Percentiles rank a stretch among this genome's conserved stretches.
Conservation (phyloP, 2,113 vertebrate genomes). For the Anas platyrhynchos region DNA sequence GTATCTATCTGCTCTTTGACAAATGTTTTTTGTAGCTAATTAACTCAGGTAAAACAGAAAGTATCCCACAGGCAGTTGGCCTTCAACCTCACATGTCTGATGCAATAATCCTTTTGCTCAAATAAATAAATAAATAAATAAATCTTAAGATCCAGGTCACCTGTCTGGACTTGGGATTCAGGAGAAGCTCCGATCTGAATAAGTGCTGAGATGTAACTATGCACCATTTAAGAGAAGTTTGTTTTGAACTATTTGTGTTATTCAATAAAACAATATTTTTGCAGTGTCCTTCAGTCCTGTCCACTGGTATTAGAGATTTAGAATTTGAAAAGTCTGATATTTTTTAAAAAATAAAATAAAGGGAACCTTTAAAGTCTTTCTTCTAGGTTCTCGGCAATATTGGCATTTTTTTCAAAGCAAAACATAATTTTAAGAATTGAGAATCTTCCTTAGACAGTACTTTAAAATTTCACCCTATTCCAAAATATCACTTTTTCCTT, state of each 20-base stretch:
- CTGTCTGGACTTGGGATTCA: not conserved
- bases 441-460: not conserved
- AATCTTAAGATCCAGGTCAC: not conserved
- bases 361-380: not conserved
- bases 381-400: not conserved
- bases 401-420: not conserved
- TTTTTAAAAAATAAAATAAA: not conserved
- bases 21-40: constrained; percentile 9
- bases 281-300: not conserved
- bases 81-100: not conserved
- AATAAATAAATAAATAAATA: not conserved
- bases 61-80: not conserved
- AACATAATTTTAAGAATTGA: not conserved
- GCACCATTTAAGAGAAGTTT: not conserved
- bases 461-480: not conserved
- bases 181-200: not conserved
- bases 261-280: not conserved
- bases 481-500: constrained; percentile 6
- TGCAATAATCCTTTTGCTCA: not conserved
- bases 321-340: not conserved
- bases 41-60: constrained; percentile 3
- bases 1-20: not conserved
- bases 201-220: not conserved
- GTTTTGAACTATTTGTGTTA: not conserved
- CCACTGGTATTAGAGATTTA: not conserved